Conservation (phyloP, 37 sponge, comb jelly and placozoan genomes). For the Mnemiopsis leidyi region DNA sequence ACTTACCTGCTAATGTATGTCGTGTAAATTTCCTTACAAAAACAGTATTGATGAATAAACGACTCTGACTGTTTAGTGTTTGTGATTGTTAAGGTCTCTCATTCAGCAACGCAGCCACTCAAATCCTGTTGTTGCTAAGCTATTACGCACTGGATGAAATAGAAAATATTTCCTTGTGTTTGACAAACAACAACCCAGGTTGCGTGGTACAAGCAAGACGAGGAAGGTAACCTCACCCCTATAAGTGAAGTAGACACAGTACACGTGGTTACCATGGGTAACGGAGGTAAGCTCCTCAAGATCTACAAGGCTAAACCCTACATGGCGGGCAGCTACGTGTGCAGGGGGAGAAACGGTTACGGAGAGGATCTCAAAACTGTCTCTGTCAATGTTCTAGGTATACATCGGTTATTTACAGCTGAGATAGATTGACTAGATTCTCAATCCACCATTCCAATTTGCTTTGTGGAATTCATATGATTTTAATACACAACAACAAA, state of each 20-base stretch:
- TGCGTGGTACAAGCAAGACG: background rate
- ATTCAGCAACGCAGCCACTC: no score
- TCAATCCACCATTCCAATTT: no score
- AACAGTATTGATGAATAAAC: no score
- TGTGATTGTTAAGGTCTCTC: no score
- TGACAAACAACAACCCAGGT: background rate
- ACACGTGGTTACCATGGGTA: background rate
- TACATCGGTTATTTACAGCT: no score
- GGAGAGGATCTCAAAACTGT: background rate
- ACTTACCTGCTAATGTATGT: background rate
- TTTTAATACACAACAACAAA: no score
- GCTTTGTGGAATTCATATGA: no score
- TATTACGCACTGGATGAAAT: background rate
- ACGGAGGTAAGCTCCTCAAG: background rate
- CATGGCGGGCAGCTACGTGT: constrained; percentile 4
- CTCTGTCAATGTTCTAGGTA: background rate
- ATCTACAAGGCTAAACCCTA: constrained; percentile 27
- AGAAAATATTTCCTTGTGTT: background rate
- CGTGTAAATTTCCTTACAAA: no score
- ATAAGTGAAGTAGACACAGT: constrained; percentile 21
- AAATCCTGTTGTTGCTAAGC: background rate
- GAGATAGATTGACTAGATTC: no score
- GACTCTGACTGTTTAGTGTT: no score
- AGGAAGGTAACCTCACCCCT: background rate
- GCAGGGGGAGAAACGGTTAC: background rate